Conservation (phyloP, 2,888 invertebrate species). For the Hetaerina titia region DNA sequence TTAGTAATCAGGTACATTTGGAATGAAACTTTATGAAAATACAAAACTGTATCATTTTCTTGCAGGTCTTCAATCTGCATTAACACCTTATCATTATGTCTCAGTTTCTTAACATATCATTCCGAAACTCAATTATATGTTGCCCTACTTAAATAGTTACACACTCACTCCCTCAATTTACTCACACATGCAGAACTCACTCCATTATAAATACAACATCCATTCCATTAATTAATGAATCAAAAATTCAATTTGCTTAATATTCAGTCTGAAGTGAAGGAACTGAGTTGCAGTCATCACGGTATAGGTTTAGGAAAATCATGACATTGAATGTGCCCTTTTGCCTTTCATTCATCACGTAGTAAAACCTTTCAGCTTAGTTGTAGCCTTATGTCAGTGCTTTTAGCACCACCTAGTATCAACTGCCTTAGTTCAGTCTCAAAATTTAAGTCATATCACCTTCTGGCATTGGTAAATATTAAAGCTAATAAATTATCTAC, state of each 20-base stretch:
- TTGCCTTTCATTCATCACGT: background rate
- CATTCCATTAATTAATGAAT: constrained; percentile 42
- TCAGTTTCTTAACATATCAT: background rate
- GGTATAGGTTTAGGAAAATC: background rate
- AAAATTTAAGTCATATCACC: background rate
- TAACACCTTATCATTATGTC: background rate
- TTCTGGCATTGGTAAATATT: constrained; percentile 1
- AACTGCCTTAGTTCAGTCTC: constrained; percentile 52
- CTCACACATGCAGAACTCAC: constrained; percentile 45
- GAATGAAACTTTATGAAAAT: constrained; percentile 60
- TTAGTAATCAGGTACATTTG: constrained; percentile 50
- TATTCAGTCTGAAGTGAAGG: constrained; percentile 46
- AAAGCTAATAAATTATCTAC: background rate
- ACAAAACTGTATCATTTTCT: constrained; percentile 37
- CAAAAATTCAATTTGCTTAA: constrained; percentile 26
- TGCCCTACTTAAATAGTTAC: constrained; percentile 54
- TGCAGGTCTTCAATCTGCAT: background rate
- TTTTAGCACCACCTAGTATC: background rate
- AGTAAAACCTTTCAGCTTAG: background rate
- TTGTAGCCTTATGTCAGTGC: background rate
- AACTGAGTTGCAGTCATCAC: constrained; percentile 56
- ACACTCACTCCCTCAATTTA: constrained; percentile 36
- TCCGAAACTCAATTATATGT: constrained; percentile 1
- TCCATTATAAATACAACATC: constrained; percentile 63
- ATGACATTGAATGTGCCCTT: background rate